phyloP scores from a whole-genome alignment of 2,888 invertebrate species.

The Lithosia quadra region DNA sequence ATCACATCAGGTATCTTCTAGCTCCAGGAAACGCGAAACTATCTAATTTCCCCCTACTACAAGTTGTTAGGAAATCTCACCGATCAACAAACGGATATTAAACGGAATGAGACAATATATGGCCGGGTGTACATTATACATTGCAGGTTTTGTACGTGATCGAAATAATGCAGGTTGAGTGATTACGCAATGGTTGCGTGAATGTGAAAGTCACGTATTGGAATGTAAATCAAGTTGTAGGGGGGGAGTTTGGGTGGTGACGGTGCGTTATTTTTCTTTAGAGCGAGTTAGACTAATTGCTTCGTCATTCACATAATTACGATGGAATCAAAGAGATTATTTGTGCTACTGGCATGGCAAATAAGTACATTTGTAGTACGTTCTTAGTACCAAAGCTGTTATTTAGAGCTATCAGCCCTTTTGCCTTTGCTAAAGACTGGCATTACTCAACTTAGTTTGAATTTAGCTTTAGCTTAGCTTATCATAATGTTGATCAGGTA shows the following conservation, averaged over 20 bases:
- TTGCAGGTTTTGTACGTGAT: slow-evolving; percentile 46
- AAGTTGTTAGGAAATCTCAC: slow-evolving; percentile 58
- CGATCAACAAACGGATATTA: slow-evolving; percentile 62
- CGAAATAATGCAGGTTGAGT: slow-evolving; percentile 27
- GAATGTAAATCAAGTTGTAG: slow-evolving; percentile 16
- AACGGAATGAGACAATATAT: slow-evolving; percentile 43
- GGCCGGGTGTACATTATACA: slow-evolving; percentile 31
- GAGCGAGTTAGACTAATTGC: not conserved
- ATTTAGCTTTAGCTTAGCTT: no score
- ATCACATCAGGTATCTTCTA: slow-evolving; percentile 13
- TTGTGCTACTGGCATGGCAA: not conserved
- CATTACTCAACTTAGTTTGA: no score
- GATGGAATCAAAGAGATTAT: not conserved
- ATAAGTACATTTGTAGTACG: not conserved
- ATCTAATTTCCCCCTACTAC: slow-evolving; percentile 57
- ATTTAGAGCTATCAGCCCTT: no score
- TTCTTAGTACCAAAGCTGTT: no score
- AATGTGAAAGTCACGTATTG: slow-evolving; percentile 33
- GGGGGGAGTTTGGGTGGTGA: slow-evolving; percentile 9
- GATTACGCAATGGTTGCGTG: slow-evolving; percentile 33
- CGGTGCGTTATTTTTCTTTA: slow-evolving; percentile 1
- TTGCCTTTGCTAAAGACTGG: no score
- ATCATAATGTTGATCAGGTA: no score
- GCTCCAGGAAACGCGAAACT: slow-evolving; percentile 37
- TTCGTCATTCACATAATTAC: slow-evolving; percentile 5